Conservation (phyloP, 2,888 invertebrate genomes). For the Drosophila robusta region DNA sequence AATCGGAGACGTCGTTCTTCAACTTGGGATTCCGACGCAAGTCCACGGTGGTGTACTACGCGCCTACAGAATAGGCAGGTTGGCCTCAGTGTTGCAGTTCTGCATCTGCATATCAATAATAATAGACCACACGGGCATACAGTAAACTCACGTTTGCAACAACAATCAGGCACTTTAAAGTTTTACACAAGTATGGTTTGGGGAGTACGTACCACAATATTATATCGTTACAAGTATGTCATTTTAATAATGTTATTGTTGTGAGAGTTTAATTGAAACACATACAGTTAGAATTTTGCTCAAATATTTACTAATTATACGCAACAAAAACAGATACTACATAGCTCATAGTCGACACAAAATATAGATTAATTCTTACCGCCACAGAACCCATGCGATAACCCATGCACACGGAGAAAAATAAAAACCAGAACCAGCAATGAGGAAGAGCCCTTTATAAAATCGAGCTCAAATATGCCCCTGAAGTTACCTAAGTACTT, state of each 20-base stretch:
- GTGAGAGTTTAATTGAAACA: constrained; percentile 58
- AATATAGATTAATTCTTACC: constrained; percentile 9
- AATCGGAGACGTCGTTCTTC: constrained; percentile 85
- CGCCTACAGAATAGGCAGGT: constrained; percentile 79
- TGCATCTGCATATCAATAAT: constrained; percentile 54
- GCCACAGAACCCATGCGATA: constrained; percentile 29
- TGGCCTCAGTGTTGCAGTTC: constrained; percentile 2
- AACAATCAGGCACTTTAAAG: constrained; percentile 56
- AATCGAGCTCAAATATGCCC: constrained; percentile 60
- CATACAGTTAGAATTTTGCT: constrained; percentile 73
- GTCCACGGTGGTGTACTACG: constrained; percentile 84
- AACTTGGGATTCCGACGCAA: constrained; percentile 84
- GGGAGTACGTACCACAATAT: constrained; percentile 12
- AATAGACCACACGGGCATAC: constrained; percentile 7
- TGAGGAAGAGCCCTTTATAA: constrained; percentile 10
- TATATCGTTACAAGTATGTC: constrained; percentile 35
- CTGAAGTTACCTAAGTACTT: constrained; percentile 47
- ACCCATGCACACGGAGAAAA: constrained; percentile 34
- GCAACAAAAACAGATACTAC: constrained; percentile 44
- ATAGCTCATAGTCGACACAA: constrained; percentile 36
- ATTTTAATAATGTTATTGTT: constrained; percentile 63
- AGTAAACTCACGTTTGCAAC: constrained; percentile 18
- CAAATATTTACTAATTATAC: constrained; percentile 64
- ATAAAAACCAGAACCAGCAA: constrained; percentile 38
- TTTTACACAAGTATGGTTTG: constrained; percentile 15